Evolutionary conservation across 2,797 vertebrate genomes (phyloP).

Genomic region (Acipenser ruthenus): DNA sequence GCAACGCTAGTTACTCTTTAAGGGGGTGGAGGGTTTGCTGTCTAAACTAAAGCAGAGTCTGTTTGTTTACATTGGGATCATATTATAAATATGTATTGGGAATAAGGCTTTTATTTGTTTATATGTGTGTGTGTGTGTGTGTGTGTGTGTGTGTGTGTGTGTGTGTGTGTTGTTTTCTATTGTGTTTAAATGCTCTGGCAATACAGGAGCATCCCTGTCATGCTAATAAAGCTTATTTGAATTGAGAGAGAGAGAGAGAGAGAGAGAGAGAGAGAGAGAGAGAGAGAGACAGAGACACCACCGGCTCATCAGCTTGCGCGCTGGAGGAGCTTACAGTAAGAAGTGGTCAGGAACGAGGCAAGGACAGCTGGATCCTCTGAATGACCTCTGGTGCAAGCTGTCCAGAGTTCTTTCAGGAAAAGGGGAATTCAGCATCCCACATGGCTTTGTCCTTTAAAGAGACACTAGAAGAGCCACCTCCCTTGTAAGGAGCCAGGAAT

Average conservation of each 20-base stretch:
- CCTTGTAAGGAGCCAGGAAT: too few species aligned
- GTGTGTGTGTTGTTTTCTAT: too few species aligned
- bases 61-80: too few species aligned
- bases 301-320: conserved; percentile 58
- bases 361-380: conserved; percentile 30
- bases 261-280: too few species aligned
- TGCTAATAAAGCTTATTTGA: too few species aligned
- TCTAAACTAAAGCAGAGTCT: conserved; percentile 16
- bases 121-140: not conserved
- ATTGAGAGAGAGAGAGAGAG: too few species aligned
- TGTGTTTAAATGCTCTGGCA: too few species aligned
- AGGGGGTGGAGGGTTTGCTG: conserved; percentile 26
- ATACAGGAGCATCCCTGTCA: too few species aligned
- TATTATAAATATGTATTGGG: too few species aligned
- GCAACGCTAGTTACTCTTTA: too few species aligned
- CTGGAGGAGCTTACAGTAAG: conserved; percentile 60
- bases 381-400: too few species aligned
- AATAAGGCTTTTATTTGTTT: not conserved
- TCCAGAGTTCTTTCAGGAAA: not conserved
- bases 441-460: not conserved
- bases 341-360: conserved; percentile 61
- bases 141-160: not conserved
- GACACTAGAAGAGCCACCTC: not conserved
- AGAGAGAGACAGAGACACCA: conserved; percentile 20
- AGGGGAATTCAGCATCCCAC: not conserved